These are phyloP conservation scores for Bovichtus diacanthus DNA, from an alignment of 2,797 vertebrate genomes.

Conservation along the genomic window DNA sequence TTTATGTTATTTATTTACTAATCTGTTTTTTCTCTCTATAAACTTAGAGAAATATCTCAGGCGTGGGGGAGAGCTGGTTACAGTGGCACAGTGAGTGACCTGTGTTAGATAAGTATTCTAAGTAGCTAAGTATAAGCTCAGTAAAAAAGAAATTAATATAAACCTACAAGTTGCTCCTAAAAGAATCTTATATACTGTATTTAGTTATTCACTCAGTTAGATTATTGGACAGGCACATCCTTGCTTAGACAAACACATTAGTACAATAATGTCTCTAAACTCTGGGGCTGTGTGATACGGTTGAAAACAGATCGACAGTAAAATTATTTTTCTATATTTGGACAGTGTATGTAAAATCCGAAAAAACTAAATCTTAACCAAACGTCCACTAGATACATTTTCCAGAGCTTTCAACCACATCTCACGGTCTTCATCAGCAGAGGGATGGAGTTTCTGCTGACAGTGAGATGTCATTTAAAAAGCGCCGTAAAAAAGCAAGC, in stretches of 20 bases:
- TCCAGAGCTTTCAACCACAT: background rate
- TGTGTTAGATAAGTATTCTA: background rate
- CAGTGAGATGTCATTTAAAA: background rate
- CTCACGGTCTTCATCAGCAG: background rate
- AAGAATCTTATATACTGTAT: background rate
- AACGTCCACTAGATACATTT: no score
- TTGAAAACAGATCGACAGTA: background rate
- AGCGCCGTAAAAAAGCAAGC: no score
- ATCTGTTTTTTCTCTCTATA: background rate
- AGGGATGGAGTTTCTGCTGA: background rate
- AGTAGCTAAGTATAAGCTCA: background rate
- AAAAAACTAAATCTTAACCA: no score
- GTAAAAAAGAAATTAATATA: no score
- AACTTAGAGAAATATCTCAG: background rate
- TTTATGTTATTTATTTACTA: background rate
- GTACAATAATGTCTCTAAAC: background rate
- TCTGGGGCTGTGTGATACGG: background rate
- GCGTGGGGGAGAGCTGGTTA: no score
- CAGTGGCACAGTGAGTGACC: no score
- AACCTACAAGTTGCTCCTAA: background rate
- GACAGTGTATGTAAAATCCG: background rate
- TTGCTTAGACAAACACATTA: background rate
- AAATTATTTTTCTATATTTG: background rate
- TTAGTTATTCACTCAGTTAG: background rate
- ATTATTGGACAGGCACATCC: background rate